Base-by-base conservation (phyloP, 2,797 vertebrate species). In the Selene dorsalis region DNA sequence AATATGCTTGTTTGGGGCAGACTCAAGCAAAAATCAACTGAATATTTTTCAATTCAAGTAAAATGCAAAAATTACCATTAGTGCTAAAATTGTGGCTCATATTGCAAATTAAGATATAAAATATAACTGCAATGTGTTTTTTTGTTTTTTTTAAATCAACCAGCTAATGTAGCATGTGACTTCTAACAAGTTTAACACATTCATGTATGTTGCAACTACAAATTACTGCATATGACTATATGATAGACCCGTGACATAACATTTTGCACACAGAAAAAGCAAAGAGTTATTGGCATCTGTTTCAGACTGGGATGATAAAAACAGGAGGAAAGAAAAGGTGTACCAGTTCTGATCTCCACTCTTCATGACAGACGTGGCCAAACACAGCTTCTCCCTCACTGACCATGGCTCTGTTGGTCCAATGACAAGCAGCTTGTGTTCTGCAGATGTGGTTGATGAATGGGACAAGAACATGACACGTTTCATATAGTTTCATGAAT, bases 261-360 rank as follows among this genome's bases (percentile, higher is more conserved):
- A n/a, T 41, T 68, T 41, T 47, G 26, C 10, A 48, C 47, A 18
- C 18, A 56, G 20, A 0, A 39, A 47, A 16, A 56, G 20, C 1
- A 39, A 47, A 16, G 12, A 41, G 55, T 35, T 1, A 48, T 0
- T 58, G 41, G 8, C 7, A 39, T 18, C 6, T 17, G 9, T 13
- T 82, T 55, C 5, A 7, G 65, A 52, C 13, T 2, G 1, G 9
- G 50, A 12, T 45, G 38, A 18, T 16, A 45, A 32, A 41, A 38
- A 26, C 3, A 45, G n/a, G 24, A 3, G 13, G 64, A 39, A 26
- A 63, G 28, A 43, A 35, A 35, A 35, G 7, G n/a, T 91, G 90
- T 93, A 98, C 98, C 98, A 99, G 93, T 99, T 99, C 93, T 99
- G 97, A 93, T 99, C 97, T 47, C 98, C 98, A 80, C 98, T 99